Percentiles rank a stretch among this genome's conserved stretches.
These are phyloP conservation scores for Lytechinus pictus DNA, from an alignment of 35 echinoderm and acorn worm genomes.

Conservation along the genomic window DNA sequence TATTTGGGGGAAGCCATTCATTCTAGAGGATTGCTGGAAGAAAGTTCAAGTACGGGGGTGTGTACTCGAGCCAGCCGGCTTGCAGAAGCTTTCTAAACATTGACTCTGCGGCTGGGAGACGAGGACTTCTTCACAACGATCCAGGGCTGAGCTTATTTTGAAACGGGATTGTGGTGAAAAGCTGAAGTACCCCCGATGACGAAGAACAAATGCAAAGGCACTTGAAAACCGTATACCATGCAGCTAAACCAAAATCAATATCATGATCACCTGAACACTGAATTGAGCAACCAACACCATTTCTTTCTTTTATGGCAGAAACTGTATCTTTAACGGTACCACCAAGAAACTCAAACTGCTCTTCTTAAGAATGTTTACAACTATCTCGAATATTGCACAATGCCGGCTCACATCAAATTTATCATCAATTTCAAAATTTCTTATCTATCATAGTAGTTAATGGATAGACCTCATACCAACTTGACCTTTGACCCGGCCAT, in stretches of 20 bases:
- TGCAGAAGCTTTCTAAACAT: slow-evolving; percentile 26
- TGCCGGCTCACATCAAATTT: too few species aligned
- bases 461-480: too few species aligned
- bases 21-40: neutral
- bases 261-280: neutral
- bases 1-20: neutral
- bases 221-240: neutral
- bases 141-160: neutral
- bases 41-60: slow-evolving; percentile 16
- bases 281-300: neutral
- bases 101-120: neutral
- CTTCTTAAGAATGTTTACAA: too few species aligned
- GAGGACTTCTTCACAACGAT: neutral
- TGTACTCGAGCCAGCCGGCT: neutral
- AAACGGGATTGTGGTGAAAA: neutral
- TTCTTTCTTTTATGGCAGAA: neutral
- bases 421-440: too few species aligned
- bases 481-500: too few species aligned
- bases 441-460: too few species aligned
- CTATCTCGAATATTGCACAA: too few species aligned
- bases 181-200: neutral
- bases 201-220: neutral
- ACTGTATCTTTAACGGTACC: too few species aligned
- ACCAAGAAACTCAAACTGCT: too few species aligned
- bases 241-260: neutral